These are phyloP conservation scores for Bombus pyrosoma DNA, from an alignment of 1,140 invertebrate species.

Conservation along the genomic window DNA sequence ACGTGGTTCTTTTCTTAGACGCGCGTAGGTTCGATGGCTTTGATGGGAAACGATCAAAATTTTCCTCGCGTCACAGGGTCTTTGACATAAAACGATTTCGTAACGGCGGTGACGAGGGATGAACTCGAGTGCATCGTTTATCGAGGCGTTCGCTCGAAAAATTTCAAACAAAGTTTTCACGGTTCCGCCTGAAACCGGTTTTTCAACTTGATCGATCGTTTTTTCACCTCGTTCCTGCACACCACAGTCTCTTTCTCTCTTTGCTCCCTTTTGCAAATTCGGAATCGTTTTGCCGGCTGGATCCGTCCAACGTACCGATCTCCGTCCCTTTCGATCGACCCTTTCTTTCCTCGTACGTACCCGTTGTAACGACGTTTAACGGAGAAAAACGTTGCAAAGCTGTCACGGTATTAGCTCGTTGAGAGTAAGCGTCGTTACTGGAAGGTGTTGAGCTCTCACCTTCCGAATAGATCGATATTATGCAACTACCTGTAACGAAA, in stretches of 20 bases:
- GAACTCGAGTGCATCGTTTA: not conserved
- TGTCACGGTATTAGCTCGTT: not conserved
- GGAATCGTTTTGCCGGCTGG: too few species aligned
- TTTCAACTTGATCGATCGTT: not conserved
- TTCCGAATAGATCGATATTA: conserved; percentile 37
- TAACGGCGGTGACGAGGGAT: not conserved
- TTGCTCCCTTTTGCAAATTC: not conserved
- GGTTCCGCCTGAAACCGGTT: not conserved
- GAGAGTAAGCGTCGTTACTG: not conserved
- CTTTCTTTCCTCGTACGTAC: too few species aligned
- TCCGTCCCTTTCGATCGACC: too few species aligned
- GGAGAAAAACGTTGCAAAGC: not conserved
- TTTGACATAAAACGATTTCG: not conserved
- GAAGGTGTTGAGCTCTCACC: not conserved
- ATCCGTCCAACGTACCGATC: too few species aligned
- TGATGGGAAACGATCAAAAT: not conserved
- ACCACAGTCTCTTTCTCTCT: not conserved
- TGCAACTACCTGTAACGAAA: not conserved
- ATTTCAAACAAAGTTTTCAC: not conserved
- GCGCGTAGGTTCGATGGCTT: not conserved
- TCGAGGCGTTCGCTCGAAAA: not conserved
- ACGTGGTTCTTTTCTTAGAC: not conserved
- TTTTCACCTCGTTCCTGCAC: not conserved
- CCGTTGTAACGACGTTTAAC: not conserved
- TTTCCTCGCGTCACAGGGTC: not conserved